Evolutionary conservation across 1,140 invertebrate genomes (phyloP).

Genomic region (Hyphantria cunea): DNA sequence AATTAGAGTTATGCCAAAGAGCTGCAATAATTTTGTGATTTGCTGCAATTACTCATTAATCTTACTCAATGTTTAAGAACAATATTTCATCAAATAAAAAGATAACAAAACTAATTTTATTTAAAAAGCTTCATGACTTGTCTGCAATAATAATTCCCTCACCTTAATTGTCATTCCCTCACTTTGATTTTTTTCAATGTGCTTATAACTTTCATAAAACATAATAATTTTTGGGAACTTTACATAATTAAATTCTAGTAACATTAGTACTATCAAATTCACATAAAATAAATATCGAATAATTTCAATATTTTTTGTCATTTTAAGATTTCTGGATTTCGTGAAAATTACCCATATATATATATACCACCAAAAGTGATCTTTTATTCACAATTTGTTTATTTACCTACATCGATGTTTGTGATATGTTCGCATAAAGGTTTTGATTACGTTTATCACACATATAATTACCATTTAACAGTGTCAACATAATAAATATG

Average conservation of each 20-base stretch:
- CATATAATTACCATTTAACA: too few relatives aligned
- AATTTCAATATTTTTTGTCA: conserved; percentile 9
- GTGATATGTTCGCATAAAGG: too few relatives aligned
- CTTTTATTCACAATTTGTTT: too few relatives aligned
- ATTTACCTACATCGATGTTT: too few relatives aligned
- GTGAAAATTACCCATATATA: conserved; percentile 1
- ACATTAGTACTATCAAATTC: conserved; percentile 10
- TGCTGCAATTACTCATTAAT: conserved; percentile 25
- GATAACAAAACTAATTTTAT: conserved; percentile 12
- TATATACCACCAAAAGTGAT: too few relatives aligned
- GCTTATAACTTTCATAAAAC: conserved; percentile 3
- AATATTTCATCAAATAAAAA: conserved; percentile 22
- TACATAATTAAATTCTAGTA: conserved; percentile 8
- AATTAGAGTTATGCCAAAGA: conserved; percentile 20
- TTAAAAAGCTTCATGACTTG: conserved; percentile 10
- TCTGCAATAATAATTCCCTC: conserved; percentile 7
- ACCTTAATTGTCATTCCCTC: conserved; percentile 6
- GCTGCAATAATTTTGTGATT: conserved; percentile 8
- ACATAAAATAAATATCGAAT: conserved; percentile 9
- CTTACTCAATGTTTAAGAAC: conserved; percentile 23
- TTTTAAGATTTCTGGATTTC: neutral
- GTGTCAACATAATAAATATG: too few relatives aligned
- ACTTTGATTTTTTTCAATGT: conserved; percentile 7
- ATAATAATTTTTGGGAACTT: conserved; percentile 4
- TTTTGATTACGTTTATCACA: too few relatives aligned